phyloP scores from a whole-genome alignment of 30 jellyfish, hydroid and myxozoan genomes.

The Aurelia sp. region DNA sequence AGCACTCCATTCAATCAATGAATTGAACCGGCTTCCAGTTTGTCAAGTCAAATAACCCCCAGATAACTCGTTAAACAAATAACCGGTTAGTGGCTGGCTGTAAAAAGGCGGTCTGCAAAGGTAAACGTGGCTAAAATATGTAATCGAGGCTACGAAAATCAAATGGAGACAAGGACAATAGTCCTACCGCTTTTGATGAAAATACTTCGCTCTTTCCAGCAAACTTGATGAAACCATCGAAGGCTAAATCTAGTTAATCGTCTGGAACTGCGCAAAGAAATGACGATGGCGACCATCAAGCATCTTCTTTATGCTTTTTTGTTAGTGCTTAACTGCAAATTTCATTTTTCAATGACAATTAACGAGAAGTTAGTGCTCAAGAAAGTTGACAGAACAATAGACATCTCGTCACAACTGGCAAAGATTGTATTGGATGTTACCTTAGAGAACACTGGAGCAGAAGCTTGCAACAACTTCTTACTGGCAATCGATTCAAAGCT shows the following conservation, averaged over 20 bases:
- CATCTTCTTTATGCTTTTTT: slow-evolving; percentile 16
- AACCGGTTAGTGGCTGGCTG: too few relatives aligned
- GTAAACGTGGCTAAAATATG: slow-evolving; percentile 51
- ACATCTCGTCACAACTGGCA: slow-evolving; percentile 81
- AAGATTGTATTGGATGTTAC: slow-evolving; percentile 70
- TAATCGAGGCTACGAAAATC: slow-evolving; percentile 27
- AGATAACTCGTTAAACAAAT: too few relatives aligned
- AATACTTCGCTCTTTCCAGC: slow-evolving; percentile 24
- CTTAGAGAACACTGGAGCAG: slow-evolving; percentile 68
- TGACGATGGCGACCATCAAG: slow-evolving; percentile 19
- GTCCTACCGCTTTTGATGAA: slow-evolving; percentile 44
- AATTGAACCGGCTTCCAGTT: too few relatives aligned
- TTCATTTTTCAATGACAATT: slow-evolving; percentile 25
- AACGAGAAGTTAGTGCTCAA: slow-evolving; percentile 59
- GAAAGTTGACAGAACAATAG: slow-evolving; percentile 87
- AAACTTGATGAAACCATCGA: slow-evolving; percentile 1
- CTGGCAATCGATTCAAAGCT: slow-evolving; percentile 65
- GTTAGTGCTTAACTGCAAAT: slow-evolving; percentile 26
- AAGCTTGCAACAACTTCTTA: slow-evolving; percentile 37
- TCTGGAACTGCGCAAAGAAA: neutral
- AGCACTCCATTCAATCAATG: too few relatives aligned
- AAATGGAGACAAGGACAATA: slow-evolving; percentile 53
- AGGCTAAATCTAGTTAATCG: slow-evolving; percentile 44
- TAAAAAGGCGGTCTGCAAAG: too few relatives aligned
- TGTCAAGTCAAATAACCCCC: too few relatives aligned